These are phyloP conservation scores for Limanda limanda DNA, from an alignment of 2,113 vertebrate species.

Conservation along the genomic window DNA sequence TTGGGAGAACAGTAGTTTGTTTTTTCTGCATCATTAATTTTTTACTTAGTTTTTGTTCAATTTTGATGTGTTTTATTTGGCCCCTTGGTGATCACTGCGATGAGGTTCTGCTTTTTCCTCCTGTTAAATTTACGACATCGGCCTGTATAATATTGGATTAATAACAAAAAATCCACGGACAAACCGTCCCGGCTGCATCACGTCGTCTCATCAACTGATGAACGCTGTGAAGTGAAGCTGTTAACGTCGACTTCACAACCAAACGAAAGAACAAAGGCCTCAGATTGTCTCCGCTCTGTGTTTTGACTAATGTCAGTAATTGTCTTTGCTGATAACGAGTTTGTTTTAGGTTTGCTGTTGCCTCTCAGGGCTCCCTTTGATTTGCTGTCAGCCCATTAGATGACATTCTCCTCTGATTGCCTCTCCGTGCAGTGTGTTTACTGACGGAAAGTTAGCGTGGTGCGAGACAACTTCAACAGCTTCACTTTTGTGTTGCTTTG, in stretches of 20 bases:
- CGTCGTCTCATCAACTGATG: slow-evolving; percentile 10
- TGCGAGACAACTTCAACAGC: slow-evolving; percentile 64
- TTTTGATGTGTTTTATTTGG: not conserved
- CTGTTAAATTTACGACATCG: not conserved
- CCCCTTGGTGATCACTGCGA: not conserved
- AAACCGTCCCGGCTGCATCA: not conserved
- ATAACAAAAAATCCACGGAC: slow-evolving; percentile 11
- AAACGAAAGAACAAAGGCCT: slow-evolving; percentile 64
- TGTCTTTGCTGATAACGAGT: slow-evolving; percentile 69
- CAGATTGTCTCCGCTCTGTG: slow-evolving; percentile 34
- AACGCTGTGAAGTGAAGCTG: slow-evolving; percentile 12
- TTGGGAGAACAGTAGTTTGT: not conserved
- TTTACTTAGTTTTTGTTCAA: not conserved
- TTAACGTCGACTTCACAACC: slow-evolving; percentile 35
- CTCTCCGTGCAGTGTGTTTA: slow-evolving; percentile 32
- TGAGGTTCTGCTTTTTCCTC: not conserved
- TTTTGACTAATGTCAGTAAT: slow-evolving; percentile 80
- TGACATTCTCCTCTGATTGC: slow-evolving; percentile 62
- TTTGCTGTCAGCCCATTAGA: slow-evolving; percentile 70
- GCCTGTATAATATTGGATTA: slow-evolving; percentile 9
- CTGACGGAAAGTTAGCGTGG: slow-evolving; percentile 62
- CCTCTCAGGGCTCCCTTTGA: slow-evolving; percentile 71
- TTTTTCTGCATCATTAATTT: not conserved
- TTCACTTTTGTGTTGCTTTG: slow-evolving; percentile 69
- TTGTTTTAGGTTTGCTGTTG: slow-evolving; percentile 61